A percentile compares a stretch with the other conserved stretches of the same genome.
Evolutionary conservation across 2,113 vertebrate genomes (phyloP).

Genomic region (Neotoma lepida): DNA sequence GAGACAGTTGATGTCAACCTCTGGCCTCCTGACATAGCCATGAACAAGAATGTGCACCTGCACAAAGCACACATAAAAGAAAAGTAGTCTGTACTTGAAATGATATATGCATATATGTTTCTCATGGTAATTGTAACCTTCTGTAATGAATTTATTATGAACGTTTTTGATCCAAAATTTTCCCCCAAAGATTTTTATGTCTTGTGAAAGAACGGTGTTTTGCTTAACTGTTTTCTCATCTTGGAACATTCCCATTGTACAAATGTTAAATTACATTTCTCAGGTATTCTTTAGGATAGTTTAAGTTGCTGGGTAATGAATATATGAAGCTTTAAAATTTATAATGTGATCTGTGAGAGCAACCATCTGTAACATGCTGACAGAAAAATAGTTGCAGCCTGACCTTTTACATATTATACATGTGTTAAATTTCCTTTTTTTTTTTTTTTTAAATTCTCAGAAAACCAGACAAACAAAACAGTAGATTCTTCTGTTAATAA

Average conservation of each 20-base stretch:
- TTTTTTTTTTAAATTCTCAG: slow-evolving; percentile 78
- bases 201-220: background rate
- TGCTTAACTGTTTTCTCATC: background rate
- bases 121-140: background rate
- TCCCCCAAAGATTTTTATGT: background rate
- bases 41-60: too few species aligned
- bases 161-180: background rate
- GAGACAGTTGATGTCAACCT: too few species aligned
- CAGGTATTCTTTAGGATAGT: slow-evolving; percentile 27
- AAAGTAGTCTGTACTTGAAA: background rate
- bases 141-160: background rate
- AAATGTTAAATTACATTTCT: background rate
- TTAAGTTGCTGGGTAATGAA: background rate
- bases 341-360: background rate
- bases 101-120: background rate
- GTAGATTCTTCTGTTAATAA: slow-evolving; percentile 86
- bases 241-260: background rate
- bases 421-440: slow-evolving; percentile 68
- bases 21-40: too few species aligned
- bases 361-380: background rate
- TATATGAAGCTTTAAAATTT: background rate
- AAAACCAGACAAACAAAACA: slow-evolving; percentile 85
- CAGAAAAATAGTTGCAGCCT: background rate
- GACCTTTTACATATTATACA: background rate
- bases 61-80: background rate